phyloP scores from a whole-genome alignment of 2,888 invertebrate genomes.

The Caenorhabditis doughertyi region DNA sequence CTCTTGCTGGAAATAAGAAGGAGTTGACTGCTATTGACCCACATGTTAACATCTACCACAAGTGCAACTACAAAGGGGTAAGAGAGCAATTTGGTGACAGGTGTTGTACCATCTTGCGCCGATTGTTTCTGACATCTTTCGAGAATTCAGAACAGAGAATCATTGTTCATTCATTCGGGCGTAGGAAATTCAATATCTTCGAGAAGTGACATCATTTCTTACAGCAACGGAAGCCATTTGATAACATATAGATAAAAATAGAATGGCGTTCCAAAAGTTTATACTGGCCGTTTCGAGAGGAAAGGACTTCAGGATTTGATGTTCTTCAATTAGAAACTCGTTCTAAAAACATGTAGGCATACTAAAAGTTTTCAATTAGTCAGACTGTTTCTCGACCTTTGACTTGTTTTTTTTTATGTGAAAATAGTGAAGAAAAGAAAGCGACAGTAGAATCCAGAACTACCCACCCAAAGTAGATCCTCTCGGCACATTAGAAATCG shows the following conservation, averaged over 20 bases:
- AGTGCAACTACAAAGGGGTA: conserved; percentile 71
- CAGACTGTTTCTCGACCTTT: no score
- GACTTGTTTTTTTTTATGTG: no score
- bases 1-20: conserved; percentile 70
- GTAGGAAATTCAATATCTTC: background rate
- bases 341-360: no score
- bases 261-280: no score
- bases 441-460: no score
- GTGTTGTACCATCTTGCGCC: background rate
- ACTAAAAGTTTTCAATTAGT: no score
- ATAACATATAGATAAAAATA: background rate
- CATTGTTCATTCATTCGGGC: background rate
- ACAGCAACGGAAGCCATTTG: conserved; percentile 7
- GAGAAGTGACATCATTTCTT: conserved; percentile 16
- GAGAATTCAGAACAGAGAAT: background rate
- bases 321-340: background rate
- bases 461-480: no score
- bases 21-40: conserved; percentile 72
- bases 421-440: no score
- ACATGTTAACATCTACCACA: conserved; percentile 73
- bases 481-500: no score
- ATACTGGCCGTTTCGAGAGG: no score
- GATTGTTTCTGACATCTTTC: background rate
- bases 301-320: background rate
- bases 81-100: background rate